Evolutionary conservation across 2,888 invertebrate genomes (phyloP).

Genomic region (Melanostoma mellinum): DNA sequence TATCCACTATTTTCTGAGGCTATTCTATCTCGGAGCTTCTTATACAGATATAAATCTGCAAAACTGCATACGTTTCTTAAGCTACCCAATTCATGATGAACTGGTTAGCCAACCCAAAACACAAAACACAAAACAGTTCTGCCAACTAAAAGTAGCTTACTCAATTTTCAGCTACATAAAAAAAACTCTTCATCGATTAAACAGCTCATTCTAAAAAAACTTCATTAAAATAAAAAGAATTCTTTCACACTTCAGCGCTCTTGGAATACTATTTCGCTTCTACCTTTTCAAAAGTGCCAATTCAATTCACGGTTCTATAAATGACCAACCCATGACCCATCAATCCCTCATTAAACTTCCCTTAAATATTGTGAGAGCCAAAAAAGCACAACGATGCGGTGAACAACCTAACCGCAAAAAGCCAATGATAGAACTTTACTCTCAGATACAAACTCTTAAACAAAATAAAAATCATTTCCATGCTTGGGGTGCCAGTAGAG

Average conservation of each 20-base stretch:
- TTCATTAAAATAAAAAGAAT: background rate
- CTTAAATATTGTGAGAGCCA: background rate
- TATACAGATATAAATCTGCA: too few species aligned
- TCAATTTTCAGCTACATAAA: too few species aligned
- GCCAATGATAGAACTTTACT: constrained; percentile 7
- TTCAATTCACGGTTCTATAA: constrained; percentile 3
- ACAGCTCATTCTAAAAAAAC: too few species aligned
- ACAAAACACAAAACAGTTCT: too few species aligned
- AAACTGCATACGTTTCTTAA: too few species aligned
- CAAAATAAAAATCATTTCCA: background rate
- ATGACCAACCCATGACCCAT: background rate
- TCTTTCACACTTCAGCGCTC: constrained; percentile 7
- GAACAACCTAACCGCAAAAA: background rate
- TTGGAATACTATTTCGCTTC: background rate
- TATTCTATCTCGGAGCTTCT: too few species aligned
- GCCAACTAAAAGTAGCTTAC: too few species aligned
- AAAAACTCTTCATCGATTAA: too few species aligned
- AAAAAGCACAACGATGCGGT: background rate
- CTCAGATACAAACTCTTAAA: constrained; percentile 1
- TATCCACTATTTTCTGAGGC: too few species aligned
- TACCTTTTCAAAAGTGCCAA: constrained; percentile 12
- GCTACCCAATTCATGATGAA: too few species aligned
- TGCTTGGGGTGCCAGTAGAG: background rate
- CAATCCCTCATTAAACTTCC: constrained; percentile 5
- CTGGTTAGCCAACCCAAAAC: too few species aligned